phyloP scores from a whole-genome alignment of 2,113 vertebrate species.

The Cyanocitta stelleri region DNA sequence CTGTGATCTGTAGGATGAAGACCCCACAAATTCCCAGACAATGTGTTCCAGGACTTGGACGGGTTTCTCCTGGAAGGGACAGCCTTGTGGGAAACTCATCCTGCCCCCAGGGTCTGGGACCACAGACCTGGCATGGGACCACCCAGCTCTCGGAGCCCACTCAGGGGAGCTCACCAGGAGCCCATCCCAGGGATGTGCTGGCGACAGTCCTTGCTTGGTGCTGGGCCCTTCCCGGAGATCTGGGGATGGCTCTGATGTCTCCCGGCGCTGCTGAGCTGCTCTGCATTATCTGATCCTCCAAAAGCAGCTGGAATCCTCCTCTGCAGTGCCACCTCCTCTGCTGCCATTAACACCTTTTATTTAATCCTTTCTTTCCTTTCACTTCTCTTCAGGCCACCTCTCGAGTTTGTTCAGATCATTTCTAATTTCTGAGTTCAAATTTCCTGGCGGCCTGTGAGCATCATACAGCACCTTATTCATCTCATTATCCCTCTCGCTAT shows the following conservation, averaged over 20 bases:
- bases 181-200: not conserved
- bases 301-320: not conserved
- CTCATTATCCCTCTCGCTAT: not conserved
- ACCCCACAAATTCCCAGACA: not conserved
- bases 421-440: accelerated
- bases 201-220: accelerated
- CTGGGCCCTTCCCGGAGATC: accelerated
- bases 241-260: not conserved
- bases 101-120: not conserved
- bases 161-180: not conserved
- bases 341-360: not conserved
- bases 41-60: not conserved
- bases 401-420: not conserved
- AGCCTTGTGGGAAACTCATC: accelerated
- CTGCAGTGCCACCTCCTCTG: not conserved
- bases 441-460: not conserved
- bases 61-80: not conserved
- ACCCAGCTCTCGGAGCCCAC: not conserved
- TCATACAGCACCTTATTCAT: accelerated
- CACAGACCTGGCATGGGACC: not conserved
- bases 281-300: accelerated
- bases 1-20: not conserved
- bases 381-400: not conserved
- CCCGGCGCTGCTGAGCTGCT: not conserved
- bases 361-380: not conserved